phyloP scores from a whole-genome alignment of 1,140 invertebrate genomes.

The Probaryconus sp. region DNA sequence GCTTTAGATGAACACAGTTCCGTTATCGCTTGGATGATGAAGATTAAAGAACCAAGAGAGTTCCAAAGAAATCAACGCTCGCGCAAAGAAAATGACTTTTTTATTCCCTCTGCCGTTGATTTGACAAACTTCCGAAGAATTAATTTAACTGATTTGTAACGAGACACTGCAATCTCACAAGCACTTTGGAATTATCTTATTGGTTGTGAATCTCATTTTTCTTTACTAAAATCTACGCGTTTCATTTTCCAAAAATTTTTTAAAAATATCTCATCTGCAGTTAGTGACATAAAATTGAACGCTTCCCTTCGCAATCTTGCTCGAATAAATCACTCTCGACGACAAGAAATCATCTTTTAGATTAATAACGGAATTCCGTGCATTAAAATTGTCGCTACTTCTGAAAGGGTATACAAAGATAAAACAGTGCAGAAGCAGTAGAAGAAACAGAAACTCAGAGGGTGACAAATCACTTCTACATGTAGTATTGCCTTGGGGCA shows the following conservation, averaged over 20 bases:
- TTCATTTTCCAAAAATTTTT: too few species aligned
- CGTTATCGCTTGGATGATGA: conserved; percentile 47
- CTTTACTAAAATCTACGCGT: too few species aligned
- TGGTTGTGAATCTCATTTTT: too few species aligned
- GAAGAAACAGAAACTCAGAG: conserved; percentile 38
- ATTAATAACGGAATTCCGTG: conserved; percentile 48
- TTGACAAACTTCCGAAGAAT: conserved; percentile 40
- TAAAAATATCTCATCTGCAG: too few species aligned
- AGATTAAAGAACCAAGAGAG: conserved; percentile 53
- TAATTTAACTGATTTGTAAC: conserved; percentile 46
- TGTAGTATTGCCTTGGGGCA: background rate
- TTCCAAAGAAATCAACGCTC: conserved; percentile 43
- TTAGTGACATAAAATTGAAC: too few species aligned
- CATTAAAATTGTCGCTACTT: conserved; percentile 55
- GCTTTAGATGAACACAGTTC: conserved; percentile 47
- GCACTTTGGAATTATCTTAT: background rate
- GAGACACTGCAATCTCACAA: conserved; percentile 30
- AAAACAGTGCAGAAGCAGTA: conserved; percentile 32
- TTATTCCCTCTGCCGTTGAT: conserved; percentile 24
- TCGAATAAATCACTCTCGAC: conserved; percentile 49
- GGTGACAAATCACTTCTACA: conserved; percentile 49
- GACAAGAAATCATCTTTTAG: conserved; percentile 37
- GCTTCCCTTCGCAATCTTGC: conserved; percentile 27
- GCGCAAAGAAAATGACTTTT: conserved; percentile 51
- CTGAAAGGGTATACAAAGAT: conserved; percentile 14